These are phyloP conservation scores for Liposcelis brunnea DNA, from an alignment of 2,888 invertebrate species.

Conservation along the genomic window DNA sequence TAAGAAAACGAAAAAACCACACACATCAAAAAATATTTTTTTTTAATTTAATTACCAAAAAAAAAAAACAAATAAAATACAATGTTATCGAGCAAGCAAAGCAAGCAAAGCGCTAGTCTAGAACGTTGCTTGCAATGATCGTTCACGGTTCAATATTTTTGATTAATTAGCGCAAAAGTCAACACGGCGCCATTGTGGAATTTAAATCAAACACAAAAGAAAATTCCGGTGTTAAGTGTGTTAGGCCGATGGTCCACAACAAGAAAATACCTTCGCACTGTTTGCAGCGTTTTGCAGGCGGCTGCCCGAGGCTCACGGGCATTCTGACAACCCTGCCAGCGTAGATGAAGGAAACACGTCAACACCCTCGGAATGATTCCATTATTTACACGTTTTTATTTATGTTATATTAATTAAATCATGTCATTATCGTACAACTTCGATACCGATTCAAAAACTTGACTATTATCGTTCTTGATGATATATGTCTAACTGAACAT, in stretches of 20 bases:
- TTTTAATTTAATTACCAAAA: neutral
- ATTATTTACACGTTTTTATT: no score
- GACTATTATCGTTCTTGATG: no score
- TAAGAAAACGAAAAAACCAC: neutral
- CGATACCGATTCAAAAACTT: no score
- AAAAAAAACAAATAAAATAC: neutral
- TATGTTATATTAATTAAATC: no score
- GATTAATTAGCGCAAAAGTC: no score
- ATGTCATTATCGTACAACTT: no score
- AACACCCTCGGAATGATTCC: no score
- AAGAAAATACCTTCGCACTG: constrained; percentile 63
- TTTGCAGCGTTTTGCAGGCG: constrained; percentile 82
- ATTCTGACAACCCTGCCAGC: constrained; percentile 20
- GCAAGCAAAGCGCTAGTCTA: neutral
- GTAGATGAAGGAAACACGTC: neutral
- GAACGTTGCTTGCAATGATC: no score
- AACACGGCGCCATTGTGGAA: neutral
- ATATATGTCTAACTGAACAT: no score
- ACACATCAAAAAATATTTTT: neutral
- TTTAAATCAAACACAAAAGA: neutral
- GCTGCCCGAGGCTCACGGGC: constrained; percentile 49
- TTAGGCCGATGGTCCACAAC: neutral
- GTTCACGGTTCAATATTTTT: no score
- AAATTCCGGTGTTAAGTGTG: neutral
- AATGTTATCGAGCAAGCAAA: neutral